Evolutionary conservation across 2,113 vertebrate genomes (phyloP), one percentile per base, ranked within the genome.

Genomic region (Acrocephalus arundinaceus): DNA sequence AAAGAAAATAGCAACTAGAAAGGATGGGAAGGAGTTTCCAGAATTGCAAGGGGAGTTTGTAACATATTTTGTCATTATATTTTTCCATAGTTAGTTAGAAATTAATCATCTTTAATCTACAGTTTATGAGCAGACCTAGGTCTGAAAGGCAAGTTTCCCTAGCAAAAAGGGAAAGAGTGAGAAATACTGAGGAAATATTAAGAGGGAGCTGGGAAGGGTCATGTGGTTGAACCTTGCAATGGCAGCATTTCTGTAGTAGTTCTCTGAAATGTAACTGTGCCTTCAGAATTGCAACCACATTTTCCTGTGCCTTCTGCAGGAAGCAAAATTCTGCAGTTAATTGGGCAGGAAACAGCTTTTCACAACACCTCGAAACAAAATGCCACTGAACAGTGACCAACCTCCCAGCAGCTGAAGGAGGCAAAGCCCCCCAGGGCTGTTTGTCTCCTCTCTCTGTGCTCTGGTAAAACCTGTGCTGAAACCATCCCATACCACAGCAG

Each of bases 291-390:
- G 9, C 79, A 89, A 71, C 46, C 83, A n/a, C 68, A 14, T 51
- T 62, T 92, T 74, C 82, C 78, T 62, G 71, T 65, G 28, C 71
- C 71, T 75, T n/a, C 55, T 28, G 24, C 72, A 90, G 90, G 37
- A 93, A 88, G 30, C 4, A 1, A 21, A 31, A 43, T 55, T 43
- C 4, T 46, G 28, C 80, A 63, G 63, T 84, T 87, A 78, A 39
- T 10, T 81, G 41, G 70, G 61, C 52, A 87, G 80, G 89, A 93
- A 90, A 45, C 21, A 25, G n/a, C 19, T 93, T 94, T 90, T 67
- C 1, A 0, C 72, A 93, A 75, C 45, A 39, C 5, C 39, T 67
- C 43, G 39, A 62, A 76, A 45, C 1, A 1, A 43, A 15, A 18
- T 4, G 13, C 28, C 46, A 45, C 49, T 41, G 33, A 84, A 18